Base-by-base conservation (phyloP, 2,797 vertebrate species). In the Poecilia velifera region DNA sequence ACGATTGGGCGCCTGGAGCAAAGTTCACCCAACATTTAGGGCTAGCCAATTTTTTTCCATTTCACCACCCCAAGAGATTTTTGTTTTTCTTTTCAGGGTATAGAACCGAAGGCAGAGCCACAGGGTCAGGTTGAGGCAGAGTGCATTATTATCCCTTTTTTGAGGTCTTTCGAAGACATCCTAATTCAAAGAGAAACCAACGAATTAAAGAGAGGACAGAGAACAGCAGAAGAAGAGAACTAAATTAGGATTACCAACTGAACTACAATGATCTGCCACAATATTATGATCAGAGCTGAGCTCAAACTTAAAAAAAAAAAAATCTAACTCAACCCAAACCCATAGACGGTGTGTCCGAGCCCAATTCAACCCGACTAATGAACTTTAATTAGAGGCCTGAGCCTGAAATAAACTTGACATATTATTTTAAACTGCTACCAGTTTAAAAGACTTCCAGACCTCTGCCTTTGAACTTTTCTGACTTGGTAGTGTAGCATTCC, bases 11-110 rank as follows among this genome's bases (percentile, higher is more conserved):
- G 68, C 80, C 59, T 82, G 89, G 90, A 86, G 86, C 90, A 92
- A 92, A 90, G 92, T 90, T 93, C 92, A 91, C 66, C 81, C 14
- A 89, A 91, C 87, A 93, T 94, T 93, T 90, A 93, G 92, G 91
- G 85, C 90, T 72, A 87, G 74, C 81, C 80, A 84, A 78, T 94
- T 94, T 94, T 94, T 83, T 72, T 72, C 89, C 91, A 90, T 91
- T 87, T 93, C 46, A 57, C 76, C 77, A 89, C 28, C 87, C 82
- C n/a, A 79, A 84, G 84, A 79, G 76, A 82, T 20, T 76, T 57
- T 83, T 78, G 76, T 87, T 80, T 89, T 93, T 93, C 81, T 89
- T 93, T 93, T 91, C 83, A 75, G 89, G 72, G 72, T 78, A 41
- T 72, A 77, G 53, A 74, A 31, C 55, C 84, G 74, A 62, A 85